Evolutionary conservation across 2,113 vertebrate genomes (phyloP).

Genomic region (Phylloscopus trochilus): DNA sequence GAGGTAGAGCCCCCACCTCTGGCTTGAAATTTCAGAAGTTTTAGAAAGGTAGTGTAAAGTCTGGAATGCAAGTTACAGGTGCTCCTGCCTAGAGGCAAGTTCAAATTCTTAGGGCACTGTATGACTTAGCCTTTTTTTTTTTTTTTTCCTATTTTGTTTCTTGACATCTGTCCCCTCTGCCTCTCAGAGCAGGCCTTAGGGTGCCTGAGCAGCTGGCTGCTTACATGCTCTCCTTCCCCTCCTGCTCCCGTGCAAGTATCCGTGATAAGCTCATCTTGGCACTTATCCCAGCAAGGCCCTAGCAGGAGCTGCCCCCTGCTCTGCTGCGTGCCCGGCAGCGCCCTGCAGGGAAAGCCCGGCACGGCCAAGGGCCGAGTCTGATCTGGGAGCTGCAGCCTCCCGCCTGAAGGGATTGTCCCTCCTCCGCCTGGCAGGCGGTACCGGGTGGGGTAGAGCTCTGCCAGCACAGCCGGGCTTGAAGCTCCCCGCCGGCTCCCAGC

Average conservation of each 20-base stretch:
- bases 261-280: fast-evolving
- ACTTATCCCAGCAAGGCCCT: neutral
- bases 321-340: fast-evolving
- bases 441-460: fast-evolving
- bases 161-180: neutral
- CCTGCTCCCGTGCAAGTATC: neutral
- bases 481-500: neutral
- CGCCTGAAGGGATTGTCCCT: neutral
- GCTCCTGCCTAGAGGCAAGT: neutral
- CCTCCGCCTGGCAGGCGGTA: fast-evolving
- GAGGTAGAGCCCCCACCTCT: neutral
- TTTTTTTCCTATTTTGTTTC: neutral
- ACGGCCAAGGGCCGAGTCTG: neutral
- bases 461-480: neutral
- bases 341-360: neutral
- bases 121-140: neutral
- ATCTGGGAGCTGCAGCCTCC: neutral
- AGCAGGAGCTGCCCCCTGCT: neutral
- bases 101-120: neutral
- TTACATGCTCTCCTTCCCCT: neutral
- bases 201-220: neutral
- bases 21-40: neutral
- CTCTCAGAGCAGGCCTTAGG: neutral
- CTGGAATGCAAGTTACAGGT: neutral
- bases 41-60: neutral